These are phyloP conservation scores for Lasioglossum pauxillum DNA, from an alignment of 2,888 invertebrate species.

Conservation along the genomic window DNA sequence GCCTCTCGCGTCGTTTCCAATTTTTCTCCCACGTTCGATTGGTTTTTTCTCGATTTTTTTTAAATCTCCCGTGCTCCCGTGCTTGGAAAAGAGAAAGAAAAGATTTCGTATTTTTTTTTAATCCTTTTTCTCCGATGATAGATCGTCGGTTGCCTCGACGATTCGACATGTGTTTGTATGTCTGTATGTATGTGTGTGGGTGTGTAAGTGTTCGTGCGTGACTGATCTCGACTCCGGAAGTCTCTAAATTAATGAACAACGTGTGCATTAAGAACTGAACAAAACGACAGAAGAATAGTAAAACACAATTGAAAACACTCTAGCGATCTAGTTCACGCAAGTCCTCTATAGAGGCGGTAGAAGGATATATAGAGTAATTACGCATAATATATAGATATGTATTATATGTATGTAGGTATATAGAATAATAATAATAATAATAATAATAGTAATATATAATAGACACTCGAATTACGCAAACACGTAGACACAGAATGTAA, in stretches of 20 bases:
- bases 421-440: neutral
- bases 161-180: neutral
- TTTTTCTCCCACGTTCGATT: neutral
- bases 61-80: neutral
- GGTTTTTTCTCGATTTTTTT: neutral
- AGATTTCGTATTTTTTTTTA: neutral
- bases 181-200: neutral
- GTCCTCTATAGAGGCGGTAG: slow-evolving; percentile 59
- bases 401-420: slow-evolving; percentile 30
- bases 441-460: slow-evolving; percentile 29
- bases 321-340: slow-evolving; percentile 67
- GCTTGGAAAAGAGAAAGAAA: neutral
- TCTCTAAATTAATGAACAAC: slow-evolving; percentile 57
- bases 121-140: slow-evolving; percentile 14
- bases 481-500: slow-evolving; percentile 60
- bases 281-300: slow-evolving; percentile 57
- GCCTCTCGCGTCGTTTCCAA: neutral
- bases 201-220: slow-evolving; percentile 14
- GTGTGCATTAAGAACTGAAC: slow-evolving; percentile 57
- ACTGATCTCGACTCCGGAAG: slow-evolving; percentile 49
- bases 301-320: slow-evolving; percentile 56
- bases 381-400: slow-evolving; percentile 5
- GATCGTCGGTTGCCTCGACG: slow-evolving; percentile 24
- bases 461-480: slow-evolving; percentile 65
- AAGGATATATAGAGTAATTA: slow-evolving; percentile 43